Percentiles rank a stretch among this genome's conserved stretches.
Conservation (phyloP, 1,140 invertebrate species). For the Temnothorax nylanderi region DNA sequence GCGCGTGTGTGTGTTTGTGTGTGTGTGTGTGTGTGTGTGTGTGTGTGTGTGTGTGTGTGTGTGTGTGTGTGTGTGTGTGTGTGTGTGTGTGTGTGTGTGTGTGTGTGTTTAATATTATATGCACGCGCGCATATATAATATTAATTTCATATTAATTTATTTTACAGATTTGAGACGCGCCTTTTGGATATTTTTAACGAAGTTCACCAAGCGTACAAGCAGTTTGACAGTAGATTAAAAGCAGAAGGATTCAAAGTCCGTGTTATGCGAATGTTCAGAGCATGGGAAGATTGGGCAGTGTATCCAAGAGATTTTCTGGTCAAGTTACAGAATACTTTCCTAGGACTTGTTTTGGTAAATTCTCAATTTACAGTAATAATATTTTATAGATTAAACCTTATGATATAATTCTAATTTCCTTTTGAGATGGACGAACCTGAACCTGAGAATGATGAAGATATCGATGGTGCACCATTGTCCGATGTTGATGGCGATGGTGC, state of each 20-base stretch:
- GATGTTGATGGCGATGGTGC: conserved; percentile 87
- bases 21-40: too few species aligned
- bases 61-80: not conserved
- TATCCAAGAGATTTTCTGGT: conserved; percentile 98
- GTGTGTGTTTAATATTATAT: not conserved
- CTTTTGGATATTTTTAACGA: conserved; percentile 95
- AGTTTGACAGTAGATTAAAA: conserved; percentile 95
- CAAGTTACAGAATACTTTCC: conserved; percentile 96
- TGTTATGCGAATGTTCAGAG: conserved; percentile 96
- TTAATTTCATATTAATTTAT: conserved; percentile 18
- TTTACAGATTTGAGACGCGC: conserved; percentile 93
- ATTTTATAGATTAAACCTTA: not conserved
- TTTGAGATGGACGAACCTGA: conserved; percentile 82
- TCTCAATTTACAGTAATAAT: not conserved
- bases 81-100: not conserved
- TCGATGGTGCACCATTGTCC: conserved; percentile 90
- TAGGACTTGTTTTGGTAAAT: conserved; percentile 87
- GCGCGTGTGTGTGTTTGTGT: not conserved
- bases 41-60: not conserved
- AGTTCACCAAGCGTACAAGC: conserved; percentile 91
- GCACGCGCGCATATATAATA: not conserved
- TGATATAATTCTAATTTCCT: conserved; percentile 13
- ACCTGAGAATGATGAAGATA: conserved; percentile 86
- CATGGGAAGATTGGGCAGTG: conserved; percentile 99
- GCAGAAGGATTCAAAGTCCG: conserved; percentile 98